Evolutionary conservation across 2,797 vertebrate genomes (phyloP).

Genomic region (Petrocephalus sullivani): DNA sequence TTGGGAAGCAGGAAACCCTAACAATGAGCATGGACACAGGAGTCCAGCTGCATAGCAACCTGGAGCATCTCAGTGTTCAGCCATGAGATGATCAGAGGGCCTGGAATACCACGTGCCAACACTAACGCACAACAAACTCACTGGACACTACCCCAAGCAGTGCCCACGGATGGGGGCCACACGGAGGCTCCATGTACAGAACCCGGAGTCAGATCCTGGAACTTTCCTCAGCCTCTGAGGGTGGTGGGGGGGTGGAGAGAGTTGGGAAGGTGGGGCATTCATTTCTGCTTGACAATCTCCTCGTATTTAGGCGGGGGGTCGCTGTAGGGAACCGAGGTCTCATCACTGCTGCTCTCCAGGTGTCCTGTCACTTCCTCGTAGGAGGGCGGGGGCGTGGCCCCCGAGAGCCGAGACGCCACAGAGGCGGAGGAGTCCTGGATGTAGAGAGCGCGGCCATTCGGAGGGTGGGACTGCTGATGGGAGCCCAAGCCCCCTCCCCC

Average conservation of each 20-base stretch:
- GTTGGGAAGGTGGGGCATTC: conserved; percentile 21
- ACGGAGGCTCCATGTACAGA: background rate
- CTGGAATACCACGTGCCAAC: conserved; percentile 18
- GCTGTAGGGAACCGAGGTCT: conserved; percentile 64
- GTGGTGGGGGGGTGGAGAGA: background rate
- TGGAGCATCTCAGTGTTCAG: background rate
- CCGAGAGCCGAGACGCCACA: conserved; percentile 67
- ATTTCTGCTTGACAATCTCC: conserved; percentile 71
- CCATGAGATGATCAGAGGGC: background rate
- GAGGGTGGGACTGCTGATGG: conserved; percentile 44
- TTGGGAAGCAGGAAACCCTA: background rate
- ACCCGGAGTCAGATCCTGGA: background rate
- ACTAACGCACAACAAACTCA: background rate
- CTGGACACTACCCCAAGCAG: background rate
- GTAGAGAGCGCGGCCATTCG: conserved; percentile 57
- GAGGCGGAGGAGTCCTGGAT: conserved; percentile 65
- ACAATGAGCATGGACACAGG: background rate
- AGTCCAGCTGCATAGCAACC: background rate
- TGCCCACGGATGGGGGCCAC: background rate
- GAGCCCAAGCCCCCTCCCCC: conserved; percentile 27
- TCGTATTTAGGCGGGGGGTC: conserved; percentile 81
- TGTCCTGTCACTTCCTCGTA: conserved; percentile 82
- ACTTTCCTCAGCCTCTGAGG: background rate
- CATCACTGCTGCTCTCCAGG: conserved; percentile 70
- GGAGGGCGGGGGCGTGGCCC: conserved; percentile 76